Base-by-base conservation (phyloP, 2,888 invertebrate genomes). In the Desoria tigrina region DNA sequence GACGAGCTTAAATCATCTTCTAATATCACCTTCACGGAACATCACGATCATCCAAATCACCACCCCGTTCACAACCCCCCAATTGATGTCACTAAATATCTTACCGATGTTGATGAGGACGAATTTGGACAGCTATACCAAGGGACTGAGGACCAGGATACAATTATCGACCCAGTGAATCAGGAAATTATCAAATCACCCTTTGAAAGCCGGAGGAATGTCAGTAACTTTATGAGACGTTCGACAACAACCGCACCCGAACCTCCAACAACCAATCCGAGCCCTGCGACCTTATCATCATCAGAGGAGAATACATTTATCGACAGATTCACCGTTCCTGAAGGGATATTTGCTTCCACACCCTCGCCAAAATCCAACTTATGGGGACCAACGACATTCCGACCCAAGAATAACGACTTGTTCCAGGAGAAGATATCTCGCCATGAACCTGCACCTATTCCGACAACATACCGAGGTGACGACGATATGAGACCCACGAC, bases 101-200 rank as follows among this genome's bases (percentile, higher is more conserved):
- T 74, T 18, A 71, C 61, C 14, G 70, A 73, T 49, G 69, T 70
- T 0, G 69, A 65, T 21, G 71, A 66, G 7, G 67, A 63, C 28
- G 67, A 67, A 24, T 74, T 74, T 65, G 74, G 71, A n/a, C 70
- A 72, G 51, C 66, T 71, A 21, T 68, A 72, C 51, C 71, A 74
- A 51, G 75, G 75, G 0, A 70, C 74, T 1, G 75, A 75, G 54
- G 72, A 75, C 63, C 42, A 60, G 16, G 74, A 73, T 26, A 65
- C 71, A 0, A 65, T 74, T 16, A 69, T 74, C 62, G 74, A 74
- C 50, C 74, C 74, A 18, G 66, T 71, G 0, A 75, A 70, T 61
- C 66, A 74, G 18, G 61, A 75, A 61, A 63, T 74, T 11, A 73
- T 75, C 32, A 75, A 74, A 53, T 71, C 72, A 1, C 73, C 73